Conservation (phyloP, 2,888 invertebrate genomes). For the Campopleginae sp. region DNA sequence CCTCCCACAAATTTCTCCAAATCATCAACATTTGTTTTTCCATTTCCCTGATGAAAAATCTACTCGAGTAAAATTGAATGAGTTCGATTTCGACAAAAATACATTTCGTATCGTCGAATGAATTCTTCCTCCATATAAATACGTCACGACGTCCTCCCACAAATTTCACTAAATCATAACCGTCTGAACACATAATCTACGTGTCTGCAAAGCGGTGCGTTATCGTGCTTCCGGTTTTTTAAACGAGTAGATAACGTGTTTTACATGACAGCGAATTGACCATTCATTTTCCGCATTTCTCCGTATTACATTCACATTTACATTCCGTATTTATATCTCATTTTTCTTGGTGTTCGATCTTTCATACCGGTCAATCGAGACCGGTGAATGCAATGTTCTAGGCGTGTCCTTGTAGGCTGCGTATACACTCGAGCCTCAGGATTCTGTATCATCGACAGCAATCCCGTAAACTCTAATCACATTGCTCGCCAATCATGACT, state of each 20-base stretch:
- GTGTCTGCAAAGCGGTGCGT: not conserved
- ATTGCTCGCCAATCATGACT: conserved; percentile 56
- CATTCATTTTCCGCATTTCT: conserved; percentile 49
- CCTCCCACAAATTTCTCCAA: too few species aligned
- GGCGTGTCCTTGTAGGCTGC: conserved; percentile 54
- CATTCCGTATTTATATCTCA: not conserved
- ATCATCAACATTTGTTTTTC: too few species aligned
- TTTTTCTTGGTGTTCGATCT: not conserved
- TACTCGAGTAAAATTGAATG: too few species aligned
- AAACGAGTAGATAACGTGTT: conserved; percentile 51
- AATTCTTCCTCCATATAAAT: not conserved
- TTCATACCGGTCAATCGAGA: conserved; percentile 23
- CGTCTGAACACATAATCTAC: not conserved
- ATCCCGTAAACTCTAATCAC: conserved; percentile 60
- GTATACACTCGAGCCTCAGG: conserved; percentile 10
- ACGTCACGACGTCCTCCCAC: not conserved
- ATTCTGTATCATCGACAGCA: conserved; percentile 28
- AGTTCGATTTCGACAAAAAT: not conserved
- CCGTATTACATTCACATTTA: not conserved
- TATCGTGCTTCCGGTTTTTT: conserved; percentile 23
- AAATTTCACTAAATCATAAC: conserved; percentile 1
- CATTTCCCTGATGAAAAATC: too few species aligned
- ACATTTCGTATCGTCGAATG: not conserved
- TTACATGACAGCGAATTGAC: conserved; percentile 17
- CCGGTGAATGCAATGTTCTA: conserved; percentile 54